A percentile compares a stretch with the other conserved stretches of the same genome.
Evolutionary conservation across 2,888 invertebrate species (phyloP).

Genomic region (Philereme transversata): DNA sequence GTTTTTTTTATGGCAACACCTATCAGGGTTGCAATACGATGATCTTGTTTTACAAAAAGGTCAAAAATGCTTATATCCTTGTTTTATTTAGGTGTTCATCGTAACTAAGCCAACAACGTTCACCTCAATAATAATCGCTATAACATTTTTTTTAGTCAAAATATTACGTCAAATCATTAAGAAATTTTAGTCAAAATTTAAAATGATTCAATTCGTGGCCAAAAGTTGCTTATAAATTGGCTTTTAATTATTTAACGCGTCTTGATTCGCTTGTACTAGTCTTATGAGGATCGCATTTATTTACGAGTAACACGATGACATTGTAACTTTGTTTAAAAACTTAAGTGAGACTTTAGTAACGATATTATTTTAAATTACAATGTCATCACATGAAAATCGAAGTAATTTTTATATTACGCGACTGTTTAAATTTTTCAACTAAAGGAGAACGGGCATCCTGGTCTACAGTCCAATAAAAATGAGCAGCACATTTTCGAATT

Average conservation of each 20-base stretch:
- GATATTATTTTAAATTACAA: slow-evolving; percentile 6
- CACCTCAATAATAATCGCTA: too few species aligned
- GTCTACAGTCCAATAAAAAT: too few species aligned
- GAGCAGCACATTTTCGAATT: too few species aligned
- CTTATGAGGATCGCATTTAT: slow-evolving; percentile 63
- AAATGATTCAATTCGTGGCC: too few species aligned
- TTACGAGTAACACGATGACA: slow-evolving; percentile 26
- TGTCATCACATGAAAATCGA: slow-evolving; percentile 16
- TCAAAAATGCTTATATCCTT: slow-evolving; percentile 14
- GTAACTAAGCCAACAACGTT: background rate
- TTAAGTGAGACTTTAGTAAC: slow-evolving; percentile 37
- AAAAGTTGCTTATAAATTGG: slow-evolving; percentile 16
- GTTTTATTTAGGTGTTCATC: slow-evolving; percentile 14
- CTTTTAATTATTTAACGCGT: slow-evolving; percentile 39
- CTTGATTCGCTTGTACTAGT: slow-evolving; percentile 64
- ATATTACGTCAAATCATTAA: too few species aligned
- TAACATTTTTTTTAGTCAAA: too few species aligned
- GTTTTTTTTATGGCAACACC: slow-evolving; percentile 24
- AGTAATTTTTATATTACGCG: slow-evolving; percentile 3
- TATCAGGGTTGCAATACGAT: slow-evolving; percentile 16
- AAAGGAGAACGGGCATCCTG: too few species aligned
- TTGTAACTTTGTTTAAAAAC: too few species aligned
- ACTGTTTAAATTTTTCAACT: slow-evolving; percentile 5
- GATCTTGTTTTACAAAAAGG: slow-evolving; percentile 15
- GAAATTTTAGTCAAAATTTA: too few species aligned